phyloP scores from a whole-genome alignment of 2,888 invertebrate genomes.

The Nycteola revayana region DNA sequence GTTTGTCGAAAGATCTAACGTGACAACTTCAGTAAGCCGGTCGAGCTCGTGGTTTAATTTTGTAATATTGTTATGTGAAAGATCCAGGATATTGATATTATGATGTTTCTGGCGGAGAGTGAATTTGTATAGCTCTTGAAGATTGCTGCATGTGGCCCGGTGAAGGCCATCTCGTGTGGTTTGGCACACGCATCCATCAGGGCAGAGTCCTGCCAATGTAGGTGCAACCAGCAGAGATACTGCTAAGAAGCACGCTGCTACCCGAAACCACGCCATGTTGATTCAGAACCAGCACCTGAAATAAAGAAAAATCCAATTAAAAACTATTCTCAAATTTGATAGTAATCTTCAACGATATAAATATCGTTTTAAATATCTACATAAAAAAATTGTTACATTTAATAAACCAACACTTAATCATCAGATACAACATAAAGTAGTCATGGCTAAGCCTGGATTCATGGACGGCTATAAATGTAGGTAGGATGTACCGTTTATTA shows the following conservation, averaged over 20 bases:
- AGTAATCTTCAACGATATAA: no score
- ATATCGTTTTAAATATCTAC: no score
- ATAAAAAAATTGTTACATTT: no score
- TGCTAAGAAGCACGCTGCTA: constrained; percentile 52
- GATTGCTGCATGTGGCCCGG: constrained; percentile 84
- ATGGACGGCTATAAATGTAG: no score
- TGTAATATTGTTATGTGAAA: constrained; percentile 84
- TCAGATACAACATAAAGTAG: constrained; percentile 6
- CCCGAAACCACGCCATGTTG: constrained; percentile 60
- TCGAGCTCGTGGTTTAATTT: constrained; percentile 81
- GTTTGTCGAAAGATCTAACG: constrained; percentile 85
- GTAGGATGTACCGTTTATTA: constrained; percentile 13
- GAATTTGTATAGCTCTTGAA: constrained; percentile 89
- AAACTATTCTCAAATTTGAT: no score
- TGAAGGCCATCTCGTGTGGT: constrained; percentile 86
- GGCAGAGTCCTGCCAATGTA: constrained; percentile 66
- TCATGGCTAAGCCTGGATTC: no score
- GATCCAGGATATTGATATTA: constrained; percentile 81
- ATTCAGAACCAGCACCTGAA: constrained; percentile 64
- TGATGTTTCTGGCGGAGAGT: constrained; percentile 73
- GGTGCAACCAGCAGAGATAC: constrained; percentile 54
- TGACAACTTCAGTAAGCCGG: constrained; percentile 82
- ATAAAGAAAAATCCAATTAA: constrained; percentile 36
- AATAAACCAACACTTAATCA: no score
- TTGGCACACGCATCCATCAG: constrained; percentile 79